Evolutionary conservation across 1,140 invertebrate species (phyloP).

Genomic region (Macrobrachium nipponense): DNA sequence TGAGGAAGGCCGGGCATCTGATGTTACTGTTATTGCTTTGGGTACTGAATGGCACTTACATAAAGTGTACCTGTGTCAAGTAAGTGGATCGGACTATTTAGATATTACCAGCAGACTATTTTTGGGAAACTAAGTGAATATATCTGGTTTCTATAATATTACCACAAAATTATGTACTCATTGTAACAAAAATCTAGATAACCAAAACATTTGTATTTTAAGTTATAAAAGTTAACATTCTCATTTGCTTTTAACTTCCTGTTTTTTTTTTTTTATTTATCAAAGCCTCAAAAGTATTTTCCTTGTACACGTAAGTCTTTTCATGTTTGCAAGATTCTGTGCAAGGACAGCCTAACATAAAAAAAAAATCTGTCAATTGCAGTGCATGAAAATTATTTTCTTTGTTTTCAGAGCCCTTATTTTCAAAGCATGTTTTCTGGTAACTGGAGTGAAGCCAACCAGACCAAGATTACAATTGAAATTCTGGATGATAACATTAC

Average conservation of each 20-base stretch:
- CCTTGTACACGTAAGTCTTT: too few relatives aligned
- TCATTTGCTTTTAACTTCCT: too few relatives aligned
- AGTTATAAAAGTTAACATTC: too few relatives aligned
- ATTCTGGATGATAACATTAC: conserved; percentile 82
- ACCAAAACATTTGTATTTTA: too few relatives aligned
- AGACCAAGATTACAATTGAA: conserved; percentile 78
- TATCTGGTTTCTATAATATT: too few relatives aligned
- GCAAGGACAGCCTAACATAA: neutral
- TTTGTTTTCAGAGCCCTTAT: conserved; percentile 78
- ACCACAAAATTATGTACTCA: too few relatives aligned
- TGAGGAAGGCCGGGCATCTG: conserved; percentile 81
- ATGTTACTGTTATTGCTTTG: conserved; percentile 80
- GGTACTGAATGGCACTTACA: conserved; percentile 82
- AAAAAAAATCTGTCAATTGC: neutral
- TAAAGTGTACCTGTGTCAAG: conserved; percentile 72
- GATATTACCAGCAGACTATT: conserved; percentile 19
- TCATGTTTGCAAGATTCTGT: too few relatives aligned
- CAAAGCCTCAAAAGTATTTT: too few relatives aligned
- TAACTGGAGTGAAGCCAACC: conserved; percentile 80
- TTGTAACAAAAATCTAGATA: too few relatives aligned
- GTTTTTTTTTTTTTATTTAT: too few relatives aligned
- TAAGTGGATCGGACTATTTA: conserved; percentile 8
- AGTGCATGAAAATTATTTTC: neutral
- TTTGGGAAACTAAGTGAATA: too few relatives aligned
- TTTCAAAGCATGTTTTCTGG: conserved; percentile 88